Evolutionary conservation across 2,113 vertebrate genomes (phyloP).

Genomic region (Acrocephalus arundinaceus): DNA sequence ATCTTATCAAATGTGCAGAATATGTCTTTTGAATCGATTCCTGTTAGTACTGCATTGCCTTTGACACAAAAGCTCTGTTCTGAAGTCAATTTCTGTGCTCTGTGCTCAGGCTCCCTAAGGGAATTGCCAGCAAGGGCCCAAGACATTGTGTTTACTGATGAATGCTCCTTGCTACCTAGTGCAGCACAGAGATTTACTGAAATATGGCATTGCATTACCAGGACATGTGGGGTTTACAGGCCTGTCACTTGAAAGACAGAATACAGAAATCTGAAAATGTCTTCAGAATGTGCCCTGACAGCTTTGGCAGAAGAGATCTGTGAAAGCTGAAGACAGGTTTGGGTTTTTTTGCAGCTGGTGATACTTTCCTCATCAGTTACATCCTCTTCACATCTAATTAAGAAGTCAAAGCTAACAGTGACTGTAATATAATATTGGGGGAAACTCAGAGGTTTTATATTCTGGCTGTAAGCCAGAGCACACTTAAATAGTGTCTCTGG

Average conservation of each 20-base stretch:
- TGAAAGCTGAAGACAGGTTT: neutral
- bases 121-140: neutral
- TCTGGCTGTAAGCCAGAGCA: neutral
- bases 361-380: neutral
- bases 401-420: neutral
- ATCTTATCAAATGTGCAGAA: neutral
- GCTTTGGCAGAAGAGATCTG: neutral
- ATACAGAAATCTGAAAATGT: neutral
- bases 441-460: neutral
- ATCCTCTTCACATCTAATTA: neutral
- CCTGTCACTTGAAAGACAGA: neutral
- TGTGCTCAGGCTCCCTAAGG: neutral
- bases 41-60: neutral
- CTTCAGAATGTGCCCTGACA: neutral
- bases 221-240: neutral
- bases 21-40: neutral
- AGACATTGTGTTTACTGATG: neutral
- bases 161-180: neutral
- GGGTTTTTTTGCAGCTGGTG: accelerated
- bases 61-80: neutral
- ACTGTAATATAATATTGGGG: neutral
- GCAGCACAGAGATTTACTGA: neutral
- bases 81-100: neutral
- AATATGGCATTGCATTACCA: neutral
- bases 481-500: neutral